Base-by-base conservation (phyloP, 2,113 vertebrate genomes). In the Malurus elegans region DNA sequence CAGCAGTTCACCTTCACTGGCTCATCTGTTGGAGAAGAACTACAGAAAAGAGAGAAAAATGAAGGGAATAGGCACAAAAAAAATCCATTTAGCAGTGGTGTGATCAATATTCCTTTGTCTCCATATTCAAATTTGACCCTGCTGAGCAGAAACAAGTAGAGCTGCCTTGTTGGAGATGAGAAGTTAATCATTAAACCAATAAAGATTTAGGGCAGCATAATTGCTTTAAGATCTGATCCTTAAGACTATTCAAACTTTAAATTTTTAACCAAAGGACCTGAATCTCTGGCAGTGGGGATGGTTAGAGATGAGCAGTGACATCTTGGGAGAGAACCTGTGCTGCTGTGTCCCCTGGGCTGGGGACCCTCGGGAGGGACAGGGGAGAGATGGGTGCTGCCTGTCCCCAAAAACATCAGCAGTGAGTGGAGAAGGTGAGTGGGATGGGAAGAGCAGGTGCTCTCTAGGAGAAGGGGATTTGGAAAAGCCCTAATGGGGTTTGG, bases 401-500 rank as follows among this genome's bases (percentile, higher is more conserved):
- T 79, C 47, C 51, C 54, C 61, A 28, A 15, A 67, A 58, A 18
- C 12, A 6, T 7, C 32, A 73, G 29, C 47, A 28, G 34, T 4
- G 82, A 48, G 18, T 9, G 58, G 36, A 56, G 64, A 23, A 76
- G 65, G 14, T 40, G 48, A 18, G 24, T 5, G 25, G 44, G 36
- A 18, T 61, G 70, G 76, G 51, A 61, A 69, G 26, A 25, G 31
- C 6, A 20, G 26, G 8, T 1, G 12, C 8, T 45, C 31, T 31
- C 19, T 1, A 18, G 78, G 38, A 78, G 19, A 42, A 53, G 10
- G 8, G 53, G 19, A 36, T 38, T 38, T 38, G 38, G 38, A 38
- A 38, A 38, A 56, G 44, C 64, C 53, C 69, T 7, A 14, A 14
- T 0, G 2, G n/a, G n/a, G 47, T 4, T 12, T 0, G 2, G 2